Base-by-base conservation (phyloP, 2,113 vertebrate genomes). In the Numenius arquata region DNA sequence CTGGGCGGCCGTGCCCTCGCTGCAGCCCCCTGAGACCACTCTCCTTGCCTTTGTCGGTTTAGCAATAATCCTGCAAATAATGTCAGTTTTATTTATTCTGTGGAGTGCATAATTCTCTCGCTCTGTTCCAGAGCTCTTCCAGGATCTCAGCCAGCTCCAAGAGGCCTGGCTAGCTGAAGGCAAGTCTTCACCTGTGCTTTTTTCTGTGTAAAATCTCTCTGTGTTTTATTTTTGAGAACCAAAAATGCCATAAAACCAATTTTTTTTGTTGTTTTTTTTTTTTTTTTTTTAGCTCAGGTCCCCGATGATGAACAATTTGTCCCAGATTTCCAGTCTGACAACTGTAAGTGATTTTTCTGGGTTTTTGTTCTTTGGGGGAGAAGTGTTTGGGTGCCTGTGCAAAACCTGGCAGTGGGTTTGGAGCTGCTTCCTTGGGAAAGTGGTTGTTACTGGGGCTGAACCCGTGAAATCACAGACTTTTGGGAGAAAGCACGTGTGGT, bases 121-220 rank as follows among this genome's bases (percentile, higher is more conserved):
- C 95, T 96, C 85, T 95, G 86, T 98, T 98, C 70, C 93, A 99
- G 99, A 99, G 96, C 98, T 99, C 94, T 99, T 99, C 98, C 99
- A 99, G 97, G 99, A 99, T 98, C 99, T 99, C 95, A 99, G 99
- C 97, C 99, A 99, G 97, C 98, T 99, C 75, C 99, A 99, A 91
- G 99, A 99, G 98, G 99, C 99, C 98, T 99, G 99, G 99, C 99
- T 99, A 90, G 99, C 99, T 92, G 99, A 99, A 99, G 98, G 98
- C 97, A 98, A 98, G 98, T 98, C 88, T 98, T 99, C 92, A 95
- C 95, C 93, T 95, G 88, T 6, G 5, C 52, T 9, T 96, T 96
- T 52, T 95, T 89, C 67, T 45, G 1, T 82, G n/a, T 75, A 68
- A 95, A 97, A 92, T 53, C 73, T 89, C 53, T 89, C 22, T 61